A percentile compares a stretch with the other conserved stretches of the same genome.
Evolutionary conservation across 2,888 invertebrate genomes (phyloP).

Genomic region (Cloeon dipterum): DNA sequence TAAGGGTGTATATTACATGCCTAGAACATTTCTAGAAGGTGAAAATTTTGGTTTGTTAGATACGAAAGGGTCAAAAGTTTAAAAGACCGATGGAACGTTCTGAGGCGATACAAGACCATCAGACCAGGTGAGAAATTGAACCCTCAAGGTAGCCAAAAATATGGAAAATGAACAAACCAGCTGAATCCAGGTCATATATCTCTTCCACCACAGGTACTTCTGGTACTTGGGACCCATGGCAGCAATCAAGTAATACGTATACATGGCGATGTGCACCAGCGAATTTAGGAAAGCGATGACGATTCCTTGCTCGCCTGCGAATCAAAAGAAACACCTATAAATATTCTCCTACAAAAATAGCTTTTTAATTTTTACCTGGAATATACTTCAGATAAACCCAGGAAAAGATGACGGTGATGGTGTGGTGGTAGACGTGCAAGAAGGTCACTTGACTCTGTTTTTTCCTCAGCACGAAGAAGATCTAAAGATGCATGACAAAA

Average conservation of each 20-base stretch:
- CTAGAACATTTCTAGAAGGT: too few relatives aligned
- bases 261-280: conserved; percentile 26
- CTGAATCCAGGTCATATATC: conserved; percentile 26
- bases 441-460: conserved; percentile 21
- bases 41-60: too few relatives aligned
- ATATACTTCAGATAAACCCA: conserved; percentile 5
- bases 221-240: conserved; percentile 25
- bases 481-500: conserved; percentile 6
- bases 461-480: conserved; percentile 21
- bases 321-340: not conserved
- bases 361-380: conserved; percentile 21
- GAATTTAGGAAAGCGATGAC: conserved; percentile 18
- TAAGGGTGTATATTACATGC: too few relatives aligned
- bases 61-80: too few relatives aligned
- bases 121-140: too few relatives aligned
- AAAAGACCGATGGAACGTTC: too few relatives aligned
- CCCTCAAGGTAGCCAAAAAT: too few relatives aligned
- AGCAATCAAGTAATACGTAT: conserved; percentile 25
- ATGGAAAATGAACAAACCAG: too few relatives aligned
- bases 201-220: conserved; percentile 28
- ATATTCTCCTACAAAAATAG: not conserved
- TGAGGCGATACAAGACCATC: too few relatives aligned
- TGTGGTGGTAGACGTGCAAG: conserved; percentile 24
- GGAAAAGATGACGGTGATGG: conserved; percentile 10
- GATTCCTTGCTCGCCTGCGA: conserved; percentile 8